These are phyloP conservation scores for Tachystola acroxantha DNA, from an alignment of 2,888 invertebrate species.

Conservation along the genomic window DNA sequence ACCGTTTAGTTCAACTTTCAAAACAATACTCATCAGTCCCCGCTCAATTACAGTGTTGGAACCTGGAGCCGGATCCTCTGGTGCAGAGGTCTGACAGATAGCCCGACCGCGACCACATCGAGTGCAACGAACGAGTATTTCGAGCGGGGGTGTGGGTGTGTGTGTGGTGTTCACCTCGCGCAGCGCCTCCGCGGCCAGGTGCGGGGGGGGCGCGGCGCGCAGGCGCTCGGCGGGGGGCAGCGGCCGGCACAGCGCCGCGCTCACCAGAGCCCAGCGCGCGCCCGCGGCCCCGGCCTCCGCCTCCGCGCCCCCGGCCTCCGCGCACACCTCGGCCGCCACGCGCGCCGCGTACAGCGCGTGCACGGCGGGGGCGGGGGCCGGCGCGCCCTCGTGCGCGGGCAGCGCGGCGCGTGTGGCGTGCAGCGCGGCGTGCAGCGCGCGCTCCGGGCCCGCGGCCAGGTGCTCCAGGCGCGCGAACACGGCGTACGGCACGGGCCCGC, in stretches of 20 bases:
- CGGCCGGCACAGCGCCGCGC: constrained; percentile 15
- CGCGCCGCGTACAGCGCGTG: constrained; percentile 26
- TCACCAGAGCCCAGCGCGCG: constrained; percentile 21
- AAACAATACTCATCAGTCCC: too few relatives aligned
- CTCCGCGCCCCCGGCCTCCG: constrained; percentile 19
- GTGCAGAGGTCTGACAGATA: too few relatives aligned
- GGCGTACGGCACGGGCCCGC: constrained; percentile 16
- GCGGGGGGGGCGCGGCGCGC: background rate
- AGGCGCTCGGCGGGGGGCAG: constrained; percentile 14
- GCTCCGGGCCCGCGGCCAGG: constrained; percentile 13
- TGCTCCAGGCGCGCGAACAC: constrained; percentile 14
- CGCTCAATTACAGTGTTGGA: too few relatives aligned
- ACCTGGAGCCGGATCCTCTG: too few relatives aligned
- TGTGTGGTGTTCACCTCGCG: background rate
- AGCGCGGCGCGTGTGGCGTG: constrained; percentile 30
- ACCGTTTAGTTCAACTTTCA: too few relatives aligned
- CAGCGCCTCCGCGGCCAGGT: background rate
- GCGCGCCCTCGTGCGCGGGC: constrained; percentile 15
- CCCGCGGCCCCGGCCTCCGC: constrained; percentile 23
- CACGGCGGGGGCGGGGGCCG: constrained; percentile 17
- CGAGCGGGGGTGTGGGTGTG: background rate
- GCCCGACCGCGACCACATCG: too few relatives aligned
- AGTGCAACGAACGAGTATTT: too few relatives aligned
- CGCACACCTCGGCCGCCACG: constrained; percentile 26
- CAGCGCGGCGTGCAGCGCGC: constrained; percentile 33